phyloP scores from a whole-genome alignment of 2,113 vertebrate species.

The Anolis carolinensis region DNA sequence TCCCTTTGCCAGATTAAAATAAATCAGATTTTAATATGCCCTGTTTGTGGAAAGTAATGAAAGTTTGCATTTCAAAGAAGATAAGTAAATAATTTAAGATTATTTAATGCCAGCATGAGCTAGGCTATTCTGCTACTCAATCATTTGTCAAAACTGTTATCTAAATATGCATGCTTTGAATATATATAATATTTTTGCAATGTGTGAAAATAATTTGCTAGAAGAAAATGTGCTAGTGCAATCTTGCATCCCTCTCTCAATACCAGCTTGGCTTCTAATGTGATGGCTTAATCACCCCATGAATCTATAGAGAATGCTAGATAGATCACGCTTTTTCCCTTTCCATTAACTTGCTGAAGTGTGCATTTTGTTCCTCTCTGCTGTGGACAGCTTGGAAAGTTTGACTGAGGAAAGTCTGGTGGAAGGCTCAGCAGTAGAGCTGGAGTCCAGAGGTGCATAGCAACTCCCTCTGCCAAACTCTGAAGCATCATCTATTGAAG shows the following conservation, averaged over 20 bases:
- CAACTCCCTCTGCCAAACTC: too few species aligned
- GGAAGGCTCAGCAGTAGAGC: too few species aligned
- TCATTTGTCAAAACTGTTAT: conserved; percentile 20
- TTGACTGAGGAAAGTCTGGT: too few species aligned
- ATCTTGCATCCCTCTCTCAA: conserved; percentile 49
- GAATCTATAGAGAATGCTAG: conserved; percentile 36
- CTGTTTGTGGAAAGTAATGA: neutral
- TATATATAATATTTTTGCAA: conserved; percentile 35
- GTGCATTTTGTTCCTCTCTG: neutral
- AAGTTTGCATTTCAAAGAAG: neutral
- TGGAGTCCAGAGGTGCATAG: too few species aligned
- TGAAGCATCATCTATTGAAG: too few species aligned
- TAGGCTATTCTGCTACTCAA: conserved; percentile 16
- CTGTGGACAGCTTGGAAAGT: too few species aligned
- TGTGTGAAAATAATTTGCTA: conserved; percentile 39
- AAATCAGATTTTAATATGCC: conserved; percentile 21
- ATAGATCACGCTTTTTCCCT: neutral
- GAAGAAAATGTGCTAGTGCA: conserved; percentile 39
- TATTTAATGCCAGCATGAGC: neutral
- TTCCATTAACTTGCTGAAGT: neutral
- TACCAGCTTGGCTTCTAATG: conserved; percentile 40
- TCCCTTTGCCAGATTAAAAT: neutral
- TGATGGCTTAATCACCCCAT: conserved; percentile 54
- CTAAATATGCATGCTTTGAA: neutral
- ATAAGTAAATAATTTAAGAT: neutral